Conservation (phyloP, 2,797 vertebrate genomes). For the Acropternis orthonyx region DNA sequence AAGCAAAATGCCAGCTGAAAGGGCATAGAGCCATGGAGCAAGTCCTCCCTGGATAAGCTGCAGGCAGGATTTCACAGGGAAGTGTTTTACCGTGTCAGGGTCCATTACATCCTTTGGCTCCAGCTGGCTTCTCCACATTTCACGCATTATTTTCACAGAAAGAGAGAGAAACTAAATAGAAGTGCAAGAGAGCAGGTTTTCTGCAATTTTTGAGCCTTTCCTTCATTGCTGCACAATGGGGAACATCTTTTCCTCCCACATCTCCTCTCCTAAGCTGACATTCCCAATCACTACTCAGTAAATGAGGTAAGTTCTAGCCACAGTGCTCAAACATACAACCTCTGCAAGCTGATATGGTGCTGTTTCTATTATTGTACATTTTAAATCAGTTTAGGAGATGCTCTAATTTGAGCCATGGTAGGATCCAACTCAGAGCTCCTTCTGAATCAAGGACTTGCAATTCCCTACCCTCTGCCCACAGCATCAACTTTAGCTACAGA, state of each 20-base stretch:
- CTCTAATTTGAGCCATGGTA: not conserved
- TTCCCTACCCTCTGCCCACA: not conserved
- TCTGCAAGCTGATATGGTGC: not conserved
- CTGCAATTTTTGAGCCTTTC: not conserved
- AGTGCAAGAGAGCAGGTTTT: not conserved
- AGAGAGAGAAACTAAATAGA: not conserved
- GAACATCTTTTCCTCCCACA: not conserved
- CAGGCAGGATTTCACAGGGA: not conserved
- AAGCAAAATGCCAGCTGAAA: not conserved
- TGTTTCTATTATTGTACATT: not conserved
- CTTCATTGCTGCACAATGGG: not conserved
- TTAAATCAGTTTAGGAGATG: not conserved
- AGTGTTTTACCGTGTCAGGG: constrained; percentile 4
- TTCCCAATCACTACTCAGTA: not conserved
- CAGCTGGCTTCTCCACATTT: constrained; percentile 6
- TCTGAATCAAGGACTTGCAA: not conserved
- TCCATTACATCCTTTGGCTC: not conserved
- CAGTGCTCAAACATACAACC: not conserved
- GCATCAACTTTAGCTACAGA: not conserved
- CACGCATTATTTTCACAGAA: constrained; percentile 9
- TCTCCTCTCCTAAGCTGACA: not conserved
- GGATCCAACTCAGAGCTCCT: not conserved
- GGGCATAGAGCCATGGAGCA: not conserved
- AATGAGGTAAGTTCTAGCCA: not conserved
- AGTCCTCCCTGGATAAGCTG: not conserved